phyloP scores from a whole-genome alignment of 2,888 invertebrate species.

The Laspeyria flexula region DNA sequence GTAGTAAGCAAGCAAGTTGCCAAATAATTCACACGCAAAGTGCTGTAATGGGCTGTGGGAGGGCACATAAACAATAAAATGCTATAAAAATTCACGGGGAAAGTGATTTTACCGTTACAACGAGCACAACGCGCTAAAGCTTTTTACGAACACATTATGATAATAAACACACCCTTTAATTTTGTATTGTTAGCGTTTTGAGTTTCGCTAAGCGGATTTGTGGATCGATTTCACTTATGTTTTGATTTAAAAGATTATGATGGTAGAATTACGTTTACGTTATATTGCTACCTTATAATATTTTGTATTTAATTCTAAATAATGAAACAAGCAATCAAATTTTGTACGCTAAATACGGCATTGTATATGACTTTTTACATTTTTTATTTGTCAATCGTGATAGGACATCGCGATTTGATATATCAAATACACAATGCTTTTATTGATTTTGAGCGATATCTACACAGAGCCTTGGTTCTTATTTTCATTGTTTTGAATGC shows the following conservation, averaged over 20 bases:
- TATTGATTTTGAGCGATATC: too few species aligned
- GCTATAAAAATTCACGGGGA: slow-evolving; percentile 67
- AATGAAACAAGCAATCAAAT: too few species aligned
- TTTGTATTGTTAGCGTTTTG: slow-evolving; percentile 29
- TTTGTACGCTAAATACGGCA: too few species aligned
- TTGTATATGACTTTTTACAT: too few species aligned
- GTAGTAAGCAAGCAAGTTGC: slow-evolving; percentile 63
- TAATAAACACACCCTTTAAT: slow-evolving; percentile 39
- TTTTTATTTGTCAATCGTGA: too few species aligned
- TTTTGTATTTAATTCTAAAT: too few species aligned
- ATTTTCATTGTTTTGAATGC: too few species aligned
- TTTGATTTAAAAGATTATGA: background rate
- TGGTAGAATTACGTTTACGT: background rate
- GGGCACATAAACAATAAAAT: slow-evolving; percentile 76
- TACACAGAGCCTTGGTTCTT: too few species aligned
- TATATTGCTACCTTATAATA: too few species aligned
- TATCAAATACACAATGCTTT: too few species aligned
- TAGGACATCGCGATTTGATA: too few species aligned
- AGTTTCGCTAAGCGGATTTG: slow-evolving; percentile 15
- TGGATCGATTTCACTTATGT: slow-evolving; percentile 13
- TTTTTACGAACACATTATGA: slow-evolving; percentile 36
- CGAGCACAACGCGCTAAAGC: slow-evolving; percentile 32
- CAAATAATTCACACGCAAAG: slow-evolving; percentile 79
- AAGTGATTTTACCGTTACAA: slow-evolving; percentile 58
- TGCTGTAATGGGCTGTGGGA: slow-evolving; percentile 67